Evolutionary conservation across 2,888 invertebrate species (phyloP).

Genomic region (Exocentrus adspersus): DNA sequence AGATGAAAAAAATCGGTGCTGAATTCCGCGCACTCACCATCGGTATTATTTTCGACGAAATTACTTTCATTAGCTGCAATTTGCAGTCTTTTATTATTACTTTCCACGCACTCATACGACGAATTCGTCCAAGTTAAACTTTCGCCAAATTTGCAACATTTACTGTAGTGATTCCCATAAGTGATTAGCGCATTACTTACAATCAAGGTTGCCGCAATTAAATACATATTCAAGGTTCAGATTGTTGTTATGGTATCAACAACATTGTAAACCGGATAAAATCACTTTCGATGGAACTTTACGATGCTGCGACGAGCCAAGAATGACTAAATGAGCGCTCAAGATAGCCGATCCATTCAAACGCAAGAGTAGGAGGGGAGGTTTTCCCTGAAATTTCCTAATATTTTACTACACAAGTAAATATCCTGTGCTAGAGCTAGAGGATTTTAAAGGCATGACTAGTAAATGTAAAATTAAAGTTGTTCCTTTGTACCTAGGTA

Average conservation of each 20-base stretch:
- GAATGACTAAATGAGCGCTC: conserved; percentile 10
- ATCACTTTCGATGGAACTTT: neutral
- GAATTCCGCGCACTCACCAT: conserved; percentile 16
- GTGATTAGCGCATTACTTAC: conserved; percentile 7
- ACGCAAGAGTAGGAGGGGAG: conserved; percentile 8
- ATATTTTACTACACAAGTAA: neutral
- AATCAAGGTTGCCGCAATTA: conserved; percentile 14
- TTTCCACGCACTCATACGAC: conserved; percentile 20
- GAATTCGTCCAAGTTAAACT: conserved; percentile 12
- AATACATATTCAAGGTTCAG: conserved; percentile 20
- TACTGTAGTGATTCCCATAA: conserved; percentile 6
- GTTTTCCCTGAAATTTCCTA: conserved; percentile 20
- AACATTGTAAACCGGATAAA: neutral
- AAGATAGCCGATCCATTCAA: conserved; percentile 3
- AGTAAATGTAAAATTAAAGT: no score
- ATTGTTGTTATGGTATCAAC: neutral
- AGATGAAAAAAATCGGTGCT: conserved; percentile 13
- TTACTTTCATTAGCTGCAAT: conserved; percentile 18
- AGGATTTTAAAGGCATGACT: neutral
- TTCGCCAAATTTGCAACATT: conserved; percentile 16
- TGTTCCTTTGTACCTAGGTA: no score
- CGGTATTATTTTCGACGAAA: neutral
- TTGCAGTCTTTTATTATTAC: conserved; percentile 9
- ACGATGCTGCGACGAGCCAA: neutral
- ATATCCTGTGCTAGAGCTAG: neutral